Percentiles rank a stretch among this genome's conserved stretches.
phyloP scores from a whole-genome alignment of 2,888 invertebrate species.

The Bombyx huttoni region DNA sequence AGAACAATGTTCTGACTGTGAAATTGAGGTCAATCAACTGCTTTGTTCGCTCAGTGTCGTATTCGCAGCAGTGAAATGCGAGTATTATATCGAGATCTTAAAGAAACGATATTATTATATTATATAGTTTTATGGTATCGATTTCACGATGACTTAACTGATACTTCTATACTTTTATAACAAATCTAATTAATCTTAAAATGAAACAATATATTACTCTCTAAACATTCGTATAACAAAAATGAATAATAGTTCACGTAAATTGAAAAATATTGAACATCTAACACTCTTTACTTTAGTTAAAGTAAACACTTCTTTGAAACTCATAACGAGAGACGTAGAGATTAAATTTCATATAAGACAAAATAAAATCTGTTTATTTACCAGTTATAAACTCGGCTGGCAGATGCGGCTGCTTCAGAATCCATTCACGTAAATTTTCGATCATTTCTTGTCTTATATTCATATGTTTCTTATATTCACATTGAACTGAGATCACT shows the following conservation, averaged over 20 bases:
- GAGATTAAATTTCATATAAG: neutral
- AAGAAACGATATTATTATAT: conserved; percentile 10
- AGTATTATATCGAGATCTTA: conserved; percentile 72
- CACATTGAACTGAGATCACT: conserved; percentile 29
- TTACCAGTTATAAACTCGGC: conserved; percentile 52
- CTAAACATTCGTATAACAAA: too few species aligned
- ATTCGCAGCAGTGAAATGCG: conserved; percentile 78
- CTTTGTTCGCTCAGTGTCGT: conserved; percentile 76
- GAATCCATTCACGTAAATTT: conserved; percentile 71
- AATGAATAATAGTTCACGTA: too few species aligned
- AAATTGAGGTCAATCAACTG: conserved; percentile 77
- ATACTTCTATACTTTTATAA: too few species aligned
- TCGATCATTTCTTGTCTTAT: conserved; percentile 70
- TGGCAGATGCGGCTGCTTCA: conserved; percentile 75
- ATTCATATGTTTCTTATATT: conserved; percentile 70
- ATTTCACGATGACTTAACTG: too few species aligned
- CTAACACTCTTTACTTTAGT: too few species aligned
- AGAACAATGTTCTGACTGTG: conserved; percentile 76
- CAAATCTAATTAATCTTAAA: too few species aligned
- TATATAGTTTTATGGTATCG: neutral
- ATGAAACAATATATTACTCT: too few species aligned
- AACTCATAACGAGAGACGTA: neutral
- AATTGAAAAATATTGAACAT: too few species aligned
- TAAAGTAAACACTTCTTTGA: neutral
- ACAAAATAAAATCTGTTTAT: conserved; percentile 2